Evolutionary conservation across 2,797 vertebrate genomes (phyloP).

Genomic region (Diplodus puntazzo): DNA sequence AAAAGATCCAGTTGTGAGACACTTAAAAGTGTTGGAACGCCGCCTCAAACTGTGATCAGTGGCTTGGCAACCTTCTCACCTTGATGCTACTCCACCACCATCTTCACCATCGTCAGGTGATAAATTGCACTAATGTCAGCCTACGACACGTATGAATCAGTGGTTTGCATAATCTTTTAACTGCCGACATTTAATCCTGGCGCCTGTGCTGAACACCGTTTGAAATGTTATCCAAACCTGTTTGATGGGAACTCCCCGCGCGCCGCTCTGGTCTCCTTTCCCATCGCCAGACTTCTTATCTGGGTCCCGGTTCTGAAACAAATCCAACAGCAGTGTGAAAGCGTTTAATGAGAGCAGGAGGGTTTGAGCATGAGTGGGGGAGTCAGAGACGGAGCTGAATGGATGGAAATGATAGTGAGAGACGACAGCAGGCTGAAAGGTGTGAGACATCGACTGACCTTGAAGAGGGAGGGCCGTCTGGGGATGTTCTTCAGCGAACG

Average conservation of each 20-base stretch:
- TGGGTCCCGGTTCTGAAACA: constrained; percentile 90
- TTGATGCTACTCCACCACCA: too few species aligned
- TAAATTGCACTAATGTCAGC: too few species aligned
- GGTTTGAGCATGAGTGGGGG: neutral
- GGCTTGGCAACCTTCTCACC: too few species aligned
- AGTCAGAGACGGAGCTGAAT: neutral
- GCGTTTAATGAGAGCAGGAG: neutral
- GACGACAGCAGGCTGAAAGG: constrained; percentile 43
- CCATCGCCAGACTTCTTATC: constrained; percentile 91
- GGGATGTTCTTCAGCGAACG: constrained; percentile 89
- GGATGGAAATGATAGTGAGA: constrained; percentile 46
- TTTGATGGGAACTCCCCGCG: constrained; percentile 91
- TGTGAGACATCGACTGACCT: constrained; percentile 84
- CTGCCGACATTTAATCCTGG: too few species aligned
- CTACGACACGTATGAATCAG: too few species aligned
- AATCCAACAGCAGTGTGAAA: neutral
- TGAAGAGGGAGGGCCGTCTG: constrained; percentile 93
- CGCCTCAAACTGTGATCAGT: too few species aligned
- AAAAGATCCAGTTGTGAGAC: too few species aligned
- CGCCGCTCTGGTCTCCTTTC: constrained; percentile 87
- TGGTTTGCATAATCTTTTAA: too few species aligned
- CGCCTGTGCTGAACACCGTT: neutral
- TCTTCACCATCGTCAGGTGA: too few species aligned
- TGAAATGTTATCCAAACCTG: constrained; percentile 84
- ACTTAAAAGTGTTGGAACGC: too few species aligned